Evolutionary conservation across 2,113 vertebrate species (phyloP).

Genomic region (Apteryx mantelli): DNA sequence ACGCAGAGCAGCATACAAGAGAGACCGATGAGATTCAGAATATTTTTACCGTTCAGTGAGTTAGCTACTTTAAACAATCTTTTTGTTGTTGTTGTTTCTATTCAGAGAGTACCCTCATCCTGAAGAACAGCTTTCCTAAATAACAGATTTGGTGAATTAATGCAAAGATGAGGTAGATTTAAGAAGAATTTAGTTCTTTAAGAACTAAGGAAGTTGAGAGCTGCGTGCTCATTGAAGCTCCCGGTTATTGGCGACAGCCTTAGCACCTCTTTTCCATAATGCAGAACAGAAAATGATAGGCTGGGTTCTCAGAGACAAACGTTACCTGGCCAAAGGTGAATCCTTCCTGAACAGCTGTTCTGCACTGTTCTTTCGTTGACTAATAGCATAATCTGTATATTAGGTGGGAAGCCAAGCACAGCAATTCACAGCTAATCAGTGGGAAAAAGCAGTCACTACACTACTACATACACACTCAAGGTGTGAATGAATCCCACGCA

Average conservation of each 20-base stretch:
- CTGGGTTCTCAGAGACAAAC: background rate
- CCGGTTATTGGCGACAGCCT: background rate
- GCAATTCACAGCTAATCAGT: background rate
- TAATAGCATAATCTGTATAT: background rate
- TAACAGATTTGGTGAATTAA: background rate
- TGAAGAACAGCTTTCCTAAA: background rate
- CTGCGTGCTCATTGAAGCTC: background rate
- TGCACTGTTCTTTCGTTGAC: background rate
- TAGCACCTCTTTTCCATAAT: background rate
- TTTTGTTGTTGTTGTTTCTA: background rate
- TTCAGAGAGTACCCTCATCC: background rate
- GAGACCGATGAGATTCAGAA: background rate
- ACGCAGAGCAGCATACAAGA: background rate
- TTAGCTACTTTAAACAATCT: background rate
- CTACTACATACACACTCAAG: background rate
- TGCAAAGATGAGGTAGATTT: background rate
- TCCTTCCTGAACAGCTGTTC: background rate
- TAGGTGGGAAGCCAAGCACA: background rate
- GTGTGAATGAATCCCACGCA: accelerated
- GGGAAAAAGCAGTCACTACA: background rate
- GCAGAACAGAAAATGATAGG: background rate
- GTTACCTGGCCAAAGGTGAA: background rate
- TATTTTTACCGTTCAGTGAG: background rate
- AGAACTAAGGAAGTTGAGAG: background rate
- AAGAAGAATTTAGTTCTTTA: background rate